These are phyloP conservation scores for Sterrhoptilus dennistouni DNA, from an alignment of 2,113 vertebrate species.

Conservation along the genomic window DNA sequence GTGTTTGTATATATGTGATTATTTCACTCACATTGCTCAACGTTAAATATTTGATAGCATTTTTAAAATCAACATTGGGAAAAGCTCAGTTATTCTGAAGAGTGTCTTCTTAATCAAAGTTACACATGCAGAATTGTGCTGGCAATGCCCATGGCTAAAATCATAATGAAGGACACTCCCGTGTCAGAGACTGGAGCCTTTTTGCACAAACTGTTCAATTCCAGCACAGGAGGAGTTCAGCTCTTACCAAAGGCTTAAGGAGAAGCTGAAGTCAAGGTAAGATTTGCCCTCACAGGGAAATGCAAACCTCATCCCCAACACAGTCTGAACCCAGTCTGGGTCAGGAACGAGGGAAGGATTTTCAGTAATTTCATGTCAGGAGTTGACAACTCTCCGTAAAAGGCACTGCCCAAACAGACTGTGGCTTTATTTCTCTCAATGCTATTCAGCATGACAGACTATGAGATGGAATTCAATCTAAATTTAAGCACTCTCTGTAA, in stretches of 20 bases:
- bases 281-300: neutral
- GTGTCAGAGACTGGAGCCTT: neutral
- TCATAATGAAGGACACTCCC: neutral
- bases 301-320: neutral
- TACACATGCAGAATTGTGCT: neutral
- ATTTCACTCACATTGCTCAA: neutral
- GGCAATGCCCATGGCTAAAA: neutral
- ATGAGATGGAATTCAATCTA: slow-evolving; percentile 49
- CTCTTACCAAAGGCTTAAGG: neutral
- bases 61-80: neutral
- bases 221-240: neutral
- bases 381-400: neutral
- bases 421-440: neutral
- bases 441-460: slow-evolving; percentile 21
- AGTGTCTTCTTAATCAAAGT: neutral
- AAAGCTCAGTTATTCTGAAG: neutral
- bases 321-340: neutral
- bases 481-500: slow-evolving; percentile 46
- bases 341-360: neutral
- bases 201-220: neutral
- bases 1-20: neutral
- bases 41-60: neutral
- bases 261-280: neutral
- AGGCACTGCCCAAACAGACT: slow-evolving; percentile 21
- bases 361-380: neutral